phyloP scores from a whole-genome alignment of 2,888 invertebrate species.

The Phania funesta region DNA sequence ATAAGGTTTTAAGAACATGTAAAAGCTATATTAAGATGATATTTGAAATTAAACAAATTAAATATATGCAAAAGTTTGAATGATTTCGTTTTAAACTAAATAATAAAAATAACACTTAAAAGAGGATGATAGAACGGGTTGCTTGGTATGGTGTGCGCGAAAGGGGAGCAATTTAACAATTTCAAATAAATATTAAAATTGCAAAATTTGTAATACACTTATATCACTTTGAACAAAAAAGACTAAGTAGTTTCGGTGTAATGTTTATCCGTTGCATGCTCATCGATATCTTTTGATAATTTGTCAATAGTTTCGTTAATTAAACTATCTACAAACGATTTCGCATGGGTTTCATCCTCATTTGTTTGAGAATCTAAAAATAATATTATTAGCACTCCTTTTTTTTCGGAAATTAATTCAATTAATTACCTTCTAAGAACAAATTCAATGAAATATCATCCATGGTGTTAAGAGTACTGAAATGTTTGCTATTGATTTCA shows the following conservation, averaged over 20 bases:
- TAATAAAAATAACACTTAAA: constrained; percentile 15
- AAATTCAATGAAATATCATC: constrained; percentile 64
- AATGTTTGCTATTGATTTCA: constrained; percentile 11
- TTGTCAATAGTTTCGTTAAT: constrained; percentile 64
- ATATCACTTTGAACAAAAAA: not conserved
- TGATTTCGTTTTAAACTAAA: constrained; percentile 52
- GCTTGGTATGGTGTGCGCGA: not conserved
- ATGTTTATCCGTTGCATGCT: constrained; percentile 29
- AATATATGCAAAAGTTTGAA: not conserved
- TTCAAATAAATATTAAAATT: constrained; percentile 17
- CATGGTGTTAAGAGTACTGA: constrained; percentile 16
- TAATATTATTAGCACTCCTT: not conserved
- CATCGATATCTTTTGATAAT: constrained; percentile 61
- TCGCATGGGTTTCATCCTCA: constrained; percentile 53
- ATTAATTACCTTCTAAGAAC: constrained; percentile 66
- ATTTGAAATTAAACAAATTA: constrained; percentile 9
- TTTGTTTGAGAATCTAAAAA: constrained; percentile 61
- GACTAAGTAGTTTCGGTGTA: constrained; percentile 27
- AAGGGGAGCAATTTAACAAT: constrained; percentile 11
- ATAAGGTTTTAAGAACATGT: constrained; percentile 7
- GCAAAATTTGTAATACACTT: constrained; percentile 14
- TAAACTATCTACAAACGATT: constrained; percentile 61
- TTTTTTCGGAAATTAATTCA: not conserved
- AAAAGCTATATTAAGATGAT: constrained; percentile 34
- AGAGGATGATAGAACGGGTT: not conserved